Evolutionary conservation across 2,797 vertebrate species (phyloP), one percentile per base, ranked within the genome.

Genomic region (Coracias cyanogaster): DNA sequence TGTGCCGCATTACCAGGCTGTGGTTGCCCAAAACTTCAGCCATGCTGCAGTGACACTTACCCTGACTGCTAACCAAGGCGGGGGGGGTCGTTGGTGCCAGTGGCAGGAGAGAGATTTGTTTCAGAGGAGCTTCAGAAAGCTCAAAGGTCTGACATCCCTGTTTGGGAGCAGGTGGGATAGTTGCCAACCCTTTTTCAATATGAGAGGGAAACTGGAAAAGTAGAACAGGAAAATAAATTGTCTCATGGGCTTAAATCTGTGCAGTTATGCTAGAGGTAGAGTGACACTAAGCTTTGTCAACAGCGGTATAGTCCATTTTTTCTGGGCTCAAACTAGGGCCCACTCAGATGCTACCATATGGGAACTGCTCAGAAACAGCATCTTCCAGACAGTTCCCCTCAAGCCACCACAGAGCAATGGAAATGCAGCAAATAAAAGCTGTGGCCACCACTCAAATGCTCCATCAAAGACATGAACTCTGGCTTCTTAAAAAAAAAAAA

Each of bases 401-500:
- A 86, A 95, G 67, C 71, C 29, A 90, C 78, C 88, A 91, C 67
- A 90, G 24, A 93, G 91, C 55, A 82, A 67, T 84, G 39, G 57
- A 90, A 96, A 94, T 14, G 9, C 37, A 96, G 52, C 72, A 85
- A 86, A 86, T 64, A 76, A 92, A 85, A 91, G 33, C 90, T 90
- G 57, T 46, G n/a, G 88, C 81, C 88, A 73, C 90, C 86, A 95
- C 90, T 86, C 86, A 94, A 90, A 73, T 46, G 12, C 35, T 85
- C 81, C 90, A 92, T 80, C 71, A 92, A 94, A 96, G 83, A 82
- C 41, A 29, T 55, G 86, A 93, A 95, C 93, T 72, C 81, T 82
- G 41, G 66, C 58, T 45, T 51, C 41, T 35, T 61, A 1, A 35
- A n/a, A 74, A 70, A 73, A 67, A 35, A 48, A 26, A 11, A 24